These are phyloP conservation scores for Chirona hameri DNA, from an alignment of 2,888 invertebrate genomes.

Conservation along the genomic window DNA sequence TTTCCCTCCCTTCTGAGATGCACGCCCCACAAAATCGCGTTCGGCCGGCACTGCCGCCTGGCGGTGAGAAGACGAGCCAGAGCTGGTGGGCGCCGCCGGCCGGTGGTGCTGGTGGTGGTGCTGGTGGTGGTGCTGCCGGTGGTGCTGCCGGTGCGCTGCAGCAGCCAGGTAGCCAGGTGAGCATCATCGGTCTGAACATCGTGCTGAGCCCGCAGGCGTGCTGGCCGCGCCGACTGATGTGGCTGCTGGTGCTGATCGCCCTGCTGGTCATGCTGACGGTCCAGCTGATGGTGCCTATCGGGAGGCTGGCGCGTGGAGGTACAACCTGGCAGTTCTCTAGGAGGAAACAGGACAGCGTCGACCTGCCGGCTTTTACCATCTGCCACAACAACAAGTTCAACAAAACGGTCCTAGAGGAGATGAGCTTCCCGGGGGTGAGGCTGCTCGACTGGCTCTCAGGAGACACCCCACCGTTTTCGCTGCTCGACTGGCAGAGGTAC, in stretches of 20 bases:
- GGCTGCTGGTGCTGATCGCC: slow-evolving; percentile 2
- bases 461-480: not conserved
- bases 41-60: no score
- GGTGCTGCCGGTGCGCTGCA: not conserved
- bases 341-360: no score
- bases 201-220: not conserved
- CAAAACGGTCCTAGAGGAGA: not conserved
- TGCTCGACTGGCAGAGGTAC: not conserved
- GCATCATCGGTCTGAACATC: not conserved
- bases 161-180: not conserved
- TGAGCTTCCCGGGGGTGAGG: not conserved
- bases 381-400: not conserved
- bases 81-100: no score
- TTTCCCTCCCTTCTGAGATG: no score
- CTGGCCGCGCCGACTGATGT: not conserved
- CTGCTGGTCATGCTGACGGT: not conserved
- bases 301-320: not conserved
- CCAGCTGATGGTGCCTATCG: not conserved
- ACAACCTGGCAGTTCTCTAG: not conserved
- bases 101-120: no score
- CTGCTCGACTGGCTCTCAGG: not conserved
- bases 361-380: not conserved
- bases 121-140: no score
- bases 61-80: no score
- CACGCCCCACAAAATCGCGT: no score